Evolutionary conservation across 1,140 invertebrate genomes (phyloP).

Genomic region (Homarus americanus): DNA sequence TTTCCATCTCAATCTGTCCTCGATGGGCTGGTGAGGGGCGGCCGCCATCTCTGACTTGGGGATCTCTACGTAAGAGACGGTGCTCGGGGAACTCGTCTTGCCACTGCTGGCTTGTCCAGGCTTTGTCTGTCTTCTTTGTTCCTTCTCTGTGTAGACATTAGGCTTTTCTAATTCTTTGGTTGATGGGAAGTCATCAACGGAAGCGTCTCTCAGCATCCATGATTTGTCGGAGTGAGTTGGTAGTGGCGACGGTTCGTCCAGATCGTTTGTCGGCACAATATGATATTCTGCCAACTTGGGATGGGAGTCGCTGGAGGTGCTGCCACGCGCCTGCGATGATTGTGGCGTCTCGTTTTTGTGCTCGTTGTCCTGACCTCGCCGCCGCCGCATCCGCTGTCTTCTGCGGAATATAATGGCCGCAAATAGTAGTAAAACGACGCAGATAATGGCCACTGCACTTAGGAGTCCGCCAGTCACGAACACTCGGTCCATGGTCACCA

Average conservation of each 20-base stretch:
- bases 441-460: constrained; percentile 43
- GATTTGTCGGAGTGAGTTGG: constrained; percentile 77
- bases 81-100: constrained; percentile 50
- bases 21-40: background rate
- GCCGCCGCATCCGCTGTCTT: constrained; percentile 16
- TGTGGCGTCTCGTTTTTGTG: constrained; percentile 61
- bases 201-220: constrained; percentile 63
- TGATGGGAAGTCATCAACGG: constrained; percentile 59
- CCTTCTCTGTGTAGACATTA: constrained; percentile 31
- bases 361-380: constrained; percentile 38
- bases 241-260: constrained; percentile 79
- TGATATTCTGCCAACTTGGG: constrained; percentile 83
- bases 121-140: constrained; percentile 29
- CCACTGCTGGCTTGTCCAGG: constrained; percentile 18
- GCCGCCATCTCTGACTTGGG: constrained; percentile 58
- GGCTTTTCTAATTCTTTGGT: constrained; percentile 63
- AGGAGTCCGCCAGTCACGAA: constrained; percentile 60
- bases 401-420: constrained; percentile 39
- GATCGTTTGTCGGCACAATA: constrained; percentile 84
- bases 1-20: constrained; percentile 49
- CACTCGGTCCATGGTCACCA: constrained; percentile 63
- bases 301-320: constrained; percentile 53
- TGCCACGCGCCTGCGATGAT: constrained; percentile 44
- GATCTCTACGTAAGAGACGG: constrained; percentile 67
- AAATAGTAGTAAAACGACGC: constrained; percentile 45